A percentile compares a stretch with the other conserved stretches of the same genome.
phyloP scores from a whole-genome alignment of 2,113 vertebrate species.

The Carassius auratus region DNA sequence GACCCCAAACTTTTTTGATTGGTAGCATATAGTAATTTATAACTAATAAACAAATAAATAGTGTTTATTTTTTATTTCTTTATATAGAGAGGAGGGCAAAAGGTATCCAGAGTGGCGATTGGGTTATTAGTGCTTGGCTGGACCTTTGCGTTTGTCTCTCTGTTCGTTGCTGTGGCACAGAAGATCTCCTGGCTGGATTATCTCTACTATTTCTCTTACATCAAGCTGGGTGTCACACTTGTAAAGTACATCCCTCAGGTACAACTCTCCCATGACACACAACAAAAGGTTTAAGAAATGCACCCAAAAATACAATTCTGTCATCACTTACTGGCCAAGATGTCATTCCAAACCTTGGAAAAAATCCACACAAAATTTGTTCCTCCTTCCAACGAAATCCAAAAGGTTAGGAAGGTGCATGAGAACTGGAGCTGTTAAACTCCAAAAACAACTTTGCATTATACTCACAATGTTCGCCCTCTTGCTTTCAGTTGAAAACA shows the following conservation, averaged over 20 bases:
- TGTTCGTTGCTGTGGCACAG: slow-evolving; percentile 80
- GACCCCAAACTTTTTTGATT: no score
- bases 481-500: not conserved
- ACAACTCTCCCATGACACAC: slow-evolving; percentile 38
- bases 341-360: not conserved
- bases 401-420: not conserved
- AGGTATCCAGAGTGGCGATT: slow-evolving; percentile 78
- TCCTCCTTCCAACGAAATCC: not conserved
- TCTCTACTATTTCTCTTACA: slow-evolving; percentile 96
- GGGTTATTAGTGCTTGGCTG: slow-evolving; percentile 80
- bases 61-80: no score
- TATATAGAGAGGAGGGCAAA: slow-evolving; percentile 82
- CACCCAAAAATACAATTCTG: no score
- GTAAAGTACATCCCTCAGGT: slow-evolving; percentile 98
- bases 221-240: slow-evolving; percentile 90
- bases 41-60: no score
- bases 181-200: slow-evolving; percentile 88
- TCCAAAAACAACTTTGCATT: no score
- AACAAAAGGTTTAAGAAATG: not conserved
- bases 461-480: no score
- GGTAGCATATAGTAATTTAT: no score
- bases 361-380: not conserved
- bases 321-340: not conserved
- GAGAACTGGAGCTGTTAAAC: not conserved
- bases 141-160: slow-evolving; percentile 81